Conservation (phyloP, 2,113 vertebrate species). For the Blennius ocellaris region DNA sequence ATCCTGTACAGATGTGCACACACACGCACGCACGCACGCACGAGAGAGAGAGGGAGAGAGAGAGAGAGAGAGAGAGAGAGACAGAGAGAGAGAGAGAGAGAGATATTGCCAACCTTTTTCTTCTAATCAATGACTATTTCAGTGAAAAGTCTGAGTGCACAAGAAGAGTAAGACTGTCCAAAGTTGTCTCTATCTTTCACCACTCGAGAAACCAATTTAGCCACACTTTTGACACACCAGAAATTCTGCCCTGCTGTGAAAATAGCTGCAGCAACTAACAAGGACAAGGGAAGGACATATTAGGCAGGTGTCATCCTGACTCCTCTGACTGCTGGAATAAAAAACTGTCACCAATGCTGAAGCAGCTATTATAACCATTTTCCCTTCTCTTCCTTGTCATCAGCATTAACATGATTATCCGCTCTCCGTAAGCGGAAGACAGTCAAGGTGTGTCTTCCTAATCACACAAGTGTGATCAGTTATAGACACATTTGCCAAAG, state of each 20-base stretch:
- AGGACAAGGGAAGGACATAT: conserved; percentile 63
- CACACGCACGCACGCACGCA: neutral
- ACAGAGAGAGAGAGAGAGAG: neutral
- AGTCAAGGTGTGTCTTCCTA: conserved; percentile 7
- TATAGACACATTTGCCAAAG: conserved; percentile 20
- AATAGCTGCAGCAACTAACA: conserved; percentile 72
- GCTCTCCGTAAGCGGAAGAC: neutral
- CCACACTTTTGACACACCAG: conserved; percentile 69
- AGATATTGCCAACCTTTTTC: conserved; percentile 22
- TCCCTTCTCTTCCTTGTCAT: conserved; percentile 2
- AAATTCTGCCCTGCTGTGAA: conserved; percentile 63
- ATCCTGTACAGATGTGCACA: conserved; percentile 10
- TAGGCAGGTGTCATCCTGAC: conserved; percentile 72
- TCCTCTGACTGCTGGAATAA: conserved; percentile 46
- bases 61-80: neutral
- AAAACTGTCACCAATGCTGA: conserved; percentile 49
- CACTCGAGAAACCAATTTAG: conserved; percentile 77
- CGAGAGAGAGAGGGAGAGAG: neutral
- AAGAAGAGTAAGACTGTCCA: conserved; percentile 59
- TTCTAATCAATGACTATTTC: conserved; percentile 66
- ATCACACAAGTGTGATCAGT: conserved; percentile 53
- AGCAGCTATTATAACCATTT: conserved; percentile 33
- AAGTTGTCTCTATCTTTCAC: conserved; percentile 73
- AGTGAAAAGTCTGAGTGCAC: conserved; percentile 58
- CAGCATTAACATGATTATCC: conserved; percentile 22